A percentile compares a stretch with the other conserved stretches of the same genome.
Evolutionary conservation across 2,888 invertebrate species (phyloP).

Genomic region (Agrotis clavis): DNA sequence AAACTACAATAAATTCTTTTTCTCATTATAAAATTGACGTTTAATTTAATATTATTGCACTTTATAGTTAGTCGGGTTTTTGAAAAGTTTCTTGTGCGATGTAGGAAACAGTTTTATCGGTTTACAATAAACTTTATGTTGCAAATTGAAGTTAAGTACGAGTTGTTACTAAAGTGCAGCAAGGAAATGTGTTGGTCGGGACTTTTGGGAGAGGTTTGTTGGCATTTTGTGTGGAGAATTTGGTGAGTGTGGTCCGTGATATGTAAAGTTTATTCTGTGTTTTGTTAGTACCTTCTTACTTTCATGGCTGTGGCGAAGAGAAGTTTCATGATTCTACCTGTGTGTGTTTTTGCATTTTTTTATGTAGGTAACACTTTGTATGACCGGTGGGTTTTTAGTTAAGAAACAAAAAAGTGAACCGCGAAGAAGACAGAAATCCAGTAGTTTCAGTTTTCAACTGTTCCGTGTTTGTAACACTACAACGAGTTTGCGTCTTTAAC

Average conservation of each 20-base stretch:
- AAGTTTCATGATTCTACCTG: neutral
- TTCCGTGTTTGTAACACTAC: neutral
- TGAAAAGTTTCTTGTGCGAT: constrained; percentile 49
- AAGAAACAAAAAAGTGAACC: neutral
- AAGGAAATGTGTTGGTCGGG: constrained; percentile 10
- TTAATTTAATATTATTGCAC: constrained; percentile 67
- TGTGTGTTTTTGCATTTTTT: neutral
- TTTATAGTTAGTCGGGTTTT: constrained; percentile 56
- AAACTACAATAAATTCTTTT: constrained; percentile 59
- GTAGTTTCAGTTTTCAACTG: neutral
- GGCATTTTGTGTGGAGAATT: constrained; percentile 2
- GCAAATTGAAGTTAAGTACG: constrained; percentile 63
- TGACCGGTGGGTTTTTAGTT: neutral
- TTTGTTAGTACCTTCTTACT: neutral
- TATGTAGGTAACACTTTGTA: too few species aligned
- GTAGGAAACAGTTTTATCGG: constrained; percentile 65
- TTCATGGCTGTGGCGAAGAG: neutral
- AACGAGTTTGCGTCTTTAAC: too few species aligned
- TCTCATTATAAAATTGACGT: constrained; percentile 67
- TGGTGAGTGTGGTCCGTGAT: neutral
- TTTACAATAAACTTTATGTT: constrained; percentile 69
- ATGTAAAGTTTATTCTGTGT: neutral
- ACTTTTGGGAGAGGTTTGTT: neutral
- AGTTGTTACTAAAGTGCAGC: constrained; percentile 50
- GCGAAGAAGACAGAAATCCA: too few species aligned